These are phyloP conservation scores for Luidia sarsii DNA, from an alignment of 53 echinoderm and acorn worm species.

Conservation along the genomic window DNA sequence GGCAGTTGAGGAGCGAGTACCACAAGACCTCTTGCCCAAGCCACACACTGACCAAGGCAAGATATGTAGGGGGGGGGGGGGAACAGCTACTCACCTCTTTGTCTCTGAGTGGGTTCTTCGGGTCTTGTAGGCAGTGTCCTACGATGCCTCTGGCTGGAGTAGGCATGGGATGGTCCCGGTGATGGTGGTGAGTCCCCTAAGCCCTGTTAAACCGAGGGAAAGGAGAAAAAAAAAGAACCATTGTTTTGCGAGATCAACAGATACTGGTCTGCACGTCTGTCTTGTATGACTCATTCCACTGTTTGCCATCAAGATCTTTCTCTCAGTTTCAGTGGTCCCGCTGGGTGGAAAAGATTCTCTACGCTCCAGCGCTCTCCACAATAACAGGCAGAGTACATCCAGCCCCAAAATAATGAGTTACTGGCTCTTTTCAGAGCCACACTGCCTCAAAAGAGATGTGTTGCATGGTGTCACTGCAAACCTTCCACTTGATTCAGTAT, in stretches of 20 bases:
- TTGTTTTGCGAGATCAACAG: not conserved
- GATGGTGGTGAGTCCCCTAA: not conserved
- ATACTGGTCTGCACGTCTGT: not conserved
- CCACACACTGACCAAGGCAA: too few species aligned
- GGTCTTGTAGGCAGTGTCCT: slow-evolving; percentile 21
- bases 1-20: too few species aligned
- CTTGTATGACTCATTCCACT: not conserved
- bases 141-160: slow-evolving; percentile 50
- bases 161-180: slow-evolving; percentile 2
- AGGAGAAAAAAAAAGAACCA: not conserved
- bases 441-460: too few species aligned
- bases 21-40: too few species aligned
- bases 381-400: too few species aligned
- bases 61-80: too few species aligned
- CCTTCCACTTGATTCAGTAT: too few species aligned
- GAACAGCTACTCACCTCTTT: not conserved
- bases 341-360: too few species aligned
- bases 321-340: not conserved
- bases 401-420: too few species aligned
- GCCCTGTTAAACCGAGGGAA: not conserved
- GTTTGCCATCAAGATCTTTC: not conserved
- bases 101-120: not conserved
- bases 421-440: too few species aligned
- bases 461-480: too few species aligned
- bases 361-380: too few species aligned